Base-by-base conservation (phyloP, 2,113 vertebrate species). In the Oreamnos americanus region DNA sequence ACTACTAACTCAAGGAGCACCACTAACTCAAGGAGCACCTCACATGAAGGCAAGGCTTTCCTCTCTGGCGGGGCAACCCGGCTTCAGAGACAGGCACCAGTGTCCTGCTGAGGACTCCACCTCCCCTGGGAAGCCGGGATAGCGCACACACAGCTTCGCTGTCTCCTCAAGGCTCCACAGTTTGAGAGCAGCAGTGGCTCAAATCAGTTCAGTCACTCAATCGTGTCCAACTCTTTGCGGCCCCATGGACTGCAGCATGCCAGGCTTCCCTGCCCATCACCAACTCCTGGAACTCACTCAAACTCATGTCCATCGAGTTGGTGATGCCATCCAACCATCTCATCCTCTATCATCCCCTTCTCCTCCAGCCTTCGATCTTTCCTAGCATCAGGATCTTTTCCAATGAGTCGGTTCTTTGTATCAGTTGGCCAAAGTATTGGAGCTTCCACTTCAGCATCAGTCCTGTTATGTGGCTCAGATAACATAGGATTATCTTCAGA, bases 11-110 rank as follows among this genome's bases (percentile, higher is more conserved):
- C 45, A 1, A 25, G 19, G 26, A 39, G 19, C 10, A 1, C 26
- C 47, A 33, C 39, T 6, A 45, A 47, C 19, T 14, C 45, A 1
- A 25, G 19, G 26, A 39, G 19, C 10, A 1, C 26, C 47, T 67
- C 53, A 3, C 33, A 0, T 2, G 23, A 5, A 58, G 39, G 43
- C 0, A 2, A 7, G 1, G 28, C 90, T 67, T 64, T 30, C 55
- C 53, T 84, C 53, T 55, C 84, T 55, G 84, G 7, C 0, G 28
- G 57, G 67, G 57, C n/a, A 36, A 9, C 67, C 11, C 2, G 28
- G n/a, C 11, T 33, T 57, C 9, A 36, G 47, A 21, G 71, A 23
- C 6, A 39, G 57, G 74, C 84, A 8, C 4, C 7, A 0, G 1
- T 11, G 28, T 51, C 60, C 71, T 58, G 43, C 30, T 19, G 28